Base-by-base conservation (phyloP, 2,113 vertebrate species). In the Haliaeetus leucogaster region DNA sequence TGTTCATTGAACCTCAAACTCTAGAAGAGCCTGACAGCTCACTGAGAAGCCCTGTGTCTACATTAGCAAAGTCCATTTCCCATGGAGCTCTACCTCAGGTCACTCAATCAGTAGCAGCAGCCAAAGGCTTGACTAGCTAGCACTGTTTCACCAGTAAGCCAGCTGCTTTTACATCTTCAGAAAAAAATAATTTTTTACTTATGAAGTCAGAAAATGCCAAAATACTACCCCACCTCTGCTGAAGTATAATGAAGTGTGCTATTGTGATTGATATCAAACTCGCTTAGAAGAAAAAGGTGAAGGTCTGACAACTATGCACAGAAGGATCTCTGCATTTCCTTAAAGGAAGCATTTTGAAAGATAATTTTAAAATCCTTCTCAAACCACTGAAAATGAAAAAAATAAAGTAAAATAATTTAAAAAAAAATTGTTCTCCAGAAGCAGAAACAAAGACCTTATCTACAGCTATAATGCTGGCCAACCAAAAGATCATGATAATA, bases 31-130 rank as follows among this genome's bases (percentile, higher is more conserved):
- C 23, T 48, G 42, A 58, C 42, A 89, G 18, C 25, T 73, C 36
- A 65, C 23, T 55, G 32, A 22, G n/a, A 90, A 70, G 21, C 7
- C 15, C 22, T 0, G 0, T 13, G 40, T 29, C 62, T 20, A 40
- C 2, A 5, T 27, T 5, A 43, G 48, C n/a, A 13, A 84, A 72
- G 32, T 20, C 40, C 2, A 1, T 36, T 91, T 82, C 53, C 2
- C 1, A 27, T 5, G 3, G n/a, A 85, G 38, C 45, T 45, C 43
- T 72, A 8, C 7, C 19, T 52, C 29, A 77, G 38, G 62, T 52
- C 43, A 16, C 21, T 42, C 81, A 78, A 22, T 16, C 11, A 50
- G 47, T 65, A 42, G 26, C 1, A 0, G n/a, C 22, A 82, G 43
- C 9, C 0, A 1, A 93, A 82, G 16, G 48, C 52, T n/a, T 55